Base-by-base conservation (phyloP, 2,797 vertebrate species). In the Pseudotriccus pelzelni region DNA sequence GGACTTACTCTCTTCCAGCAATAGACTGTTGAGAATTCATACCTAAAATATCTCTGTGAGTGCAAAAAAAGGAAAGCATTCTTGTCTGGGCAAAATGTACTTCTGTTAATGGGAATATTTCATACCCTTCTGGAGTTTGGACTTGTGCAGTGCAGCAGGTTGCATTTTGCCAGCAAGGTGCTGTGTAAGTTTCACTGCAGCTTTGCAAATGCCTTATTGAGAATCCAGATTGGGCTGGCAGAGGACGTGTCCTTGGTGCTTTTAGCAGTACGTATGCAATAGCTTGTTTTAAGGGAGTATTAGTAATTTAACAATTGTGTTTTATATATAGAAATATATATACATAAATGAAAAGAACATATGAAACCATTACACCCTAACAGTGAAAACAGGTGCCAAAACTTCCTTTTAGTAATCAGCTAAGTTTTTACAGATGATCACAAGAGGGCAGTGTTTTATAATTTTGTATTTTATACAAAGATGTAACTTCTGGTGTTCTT, bases 371-470 rank as follows among this genome's bases (percentile, higher is more conserved):
- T 73, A 19, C 53, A 15, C 17, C 9, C 30, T 47, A 70, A 49
- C 20, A 32, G 19, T 70, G 62, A 63, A 19, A 53, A 17, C 10
- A 41, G 17, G 34, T 77, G 47, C 34, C 24, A 30, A 28, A 76
- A 44, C 9, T 78, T 81, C 18, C 18, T 77, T 91, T 70, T 27
- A 68, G n/a, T 53, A 75, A 27, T 16, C 23, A 36, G 22, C n/a
- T 27, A 18, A 16, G 3, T 55, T 91, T 74, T 70, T 44, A 36
- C 25, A 15, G 41, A 58, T 43, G 46, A 28, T 55, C 85, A 85
- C 72, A 88, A 96, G 94, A 92, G 90, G 95, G 94, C 91, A 93
- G 81, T 94, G 53, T 89, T 82, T 39, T 56, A 72, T 17, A 68
- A 39, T 2, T 67, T 58, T 68, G 7, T 6, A 4, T 78, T 62